Base-by-base conservation (phyloP, 37 sponge, comb jelly and placozoan genomes). In the Beroe ovata region DNA sequence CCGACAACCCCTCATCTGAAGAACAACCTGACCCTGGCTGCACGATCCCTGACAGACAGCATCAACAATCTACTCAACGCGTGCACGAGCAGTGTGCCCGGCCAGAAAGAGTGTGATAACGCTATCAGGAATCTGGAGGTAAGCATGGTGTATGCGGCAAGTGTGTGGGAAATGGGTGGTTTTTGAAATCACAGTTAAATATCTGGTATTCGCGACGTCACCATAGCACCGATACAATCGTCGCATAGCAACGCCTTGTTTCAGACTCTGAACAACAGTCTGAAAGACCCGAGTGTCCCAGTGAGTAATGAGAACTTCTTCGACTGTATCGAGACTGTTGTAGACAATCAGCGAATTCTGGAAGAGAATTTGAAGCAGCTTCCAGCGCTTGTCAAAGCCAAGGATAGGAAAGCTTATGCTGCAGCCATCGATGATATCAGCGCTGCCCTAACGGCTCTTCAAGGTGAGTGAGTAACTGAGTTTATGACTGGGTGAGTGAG, bases 21-120 rank as follows among this genome's bases (percentile, higher is more conserved):
- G 93, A 93, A 94, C 91, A 92, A 93, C 72, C 89, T 97, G 58
- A 93, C 97, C 25, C 93, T 93, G n/a, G 95, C 95, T 42, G 93
- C 93, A 16, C 60, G 94, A 40, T 72, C 92, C 33, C 96, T 97
- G 11, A 95, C 99, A n/a, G 99, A 97, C 64, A 92, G 94, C 60
- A 97, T 97, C 90, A 95, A 97, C 90, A 77, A 92, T 60, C 92
- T 97, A 35, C 84, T 97, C 64, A 91, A 94, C 89, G 90, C 95
- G 38, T 97, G 95, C 71, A 93, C 99, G 19, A 91, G 91, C 60
- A 92, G 94, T 62, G 94, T 93, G 18, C 99, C 96, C 58, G 99
- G 99, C 8, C 95, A 95, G 93, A 93, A 92, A 90, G 99, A 97
- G 66, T 97, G 99, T 93, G 99, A 97, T 64, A 97, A 93, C 77